Percentiles rank a stretch among this genome's conserved stretches.
Evolutionary conservation across 2,888 invertebrate species (phyloP).

Genomic region (Harpagoxenus sublaevis): DNA sequence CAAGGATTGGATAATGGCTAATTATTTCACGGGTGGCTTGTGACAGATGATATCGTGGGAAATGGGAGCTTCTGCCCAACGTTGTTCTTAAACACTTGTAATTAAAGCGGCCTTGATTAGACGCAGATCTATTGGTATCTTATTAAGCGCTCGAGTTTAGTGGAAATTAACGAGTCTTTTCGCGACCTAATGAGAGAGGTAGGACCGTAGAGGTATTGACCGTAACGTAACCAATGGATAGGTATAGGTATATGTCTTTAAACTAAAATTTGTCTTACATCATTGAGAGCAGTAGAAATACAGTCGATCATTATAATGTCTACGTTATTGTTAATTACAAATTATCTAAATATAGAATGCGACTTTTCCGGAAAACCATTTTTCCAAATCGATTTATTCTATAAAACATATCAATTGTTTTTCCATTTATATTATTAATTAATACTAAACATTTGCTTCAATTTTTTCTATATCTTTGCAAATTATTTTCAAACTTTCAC

Average conservation of each 20-base stretch:
- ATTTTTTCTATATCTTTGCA: neutral
- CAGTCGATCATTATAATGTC: neutral
- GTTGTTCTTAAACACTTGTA: slow-evolving; percentile 40
- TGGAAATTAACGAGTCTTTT: slow-evolving; percentile 20
- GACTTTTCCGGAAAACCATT: neutral
- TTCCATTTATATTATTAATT: neutral
- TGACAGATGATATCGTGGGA: slow-evolving; percentile 46
- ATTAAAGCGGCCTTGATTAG: slow-evolving; percentile 35
- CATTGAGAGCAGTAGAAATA: neutral
- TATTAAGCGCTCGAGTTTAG: slow-evolving; percentile 40
- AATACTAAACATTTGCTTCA: neutral
- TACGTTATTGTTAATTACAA: neutral
- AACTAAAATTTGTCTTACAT: neutral
- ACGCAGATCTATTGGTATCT: slow-evolving; percentile 39
- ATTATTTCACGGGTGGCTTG: slow-evolving; percentile 50
- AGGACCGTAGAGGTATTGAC: neutral
- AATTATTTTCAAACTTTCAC: neutral
- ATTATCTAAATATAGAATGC: neutral
- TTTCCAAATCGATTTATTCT: neutral
- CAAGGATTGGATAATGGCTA: slow-evolving; percentile 44
- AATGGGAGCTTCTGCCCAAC: slow-evolving; percentile 11
- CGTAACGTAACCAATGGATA: neutral
- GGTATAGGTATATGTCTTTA: neutral
- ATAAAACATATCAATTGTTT: neutral
- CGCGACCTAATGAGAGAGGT: neutral